Percentiles rank a stretch among this genome's conserved stretches.
Conservation (phyloP, 2,113 vertebrate genomes). For the Caretta caretta region DNA sequence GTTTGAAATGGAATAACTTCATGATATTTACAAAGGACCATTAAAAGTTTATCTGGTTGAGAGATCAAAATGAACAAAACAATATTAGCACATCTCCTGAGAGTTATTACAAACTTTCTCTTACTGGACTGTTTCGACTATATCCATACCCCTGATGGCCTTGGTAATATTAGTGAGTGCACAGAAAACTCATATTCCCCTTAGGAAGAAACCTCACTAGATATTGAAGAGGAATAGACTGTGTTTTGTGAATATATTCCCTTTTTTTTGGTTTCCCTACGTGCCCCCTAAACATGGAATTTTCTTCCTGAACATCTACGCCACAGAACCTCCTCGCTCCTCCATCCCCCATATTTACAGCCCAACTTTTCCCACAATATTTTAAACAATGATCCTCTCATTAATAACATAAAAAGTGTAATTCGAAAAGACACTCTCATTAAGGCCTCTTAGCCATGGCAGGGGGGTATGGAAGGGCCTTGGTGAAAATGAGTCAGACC, state of each 20-base stretch:
- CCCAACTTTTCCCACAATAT: not conserved
- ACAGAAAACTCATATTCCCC: not conserved
- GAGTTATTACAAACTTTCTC: accelerated
- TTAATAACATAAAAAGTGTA: not conserved
- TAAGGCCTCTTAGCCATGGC: not conserved
- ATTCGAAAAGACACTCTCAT: not conserved
- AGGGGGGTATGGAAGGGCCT: not conserved
- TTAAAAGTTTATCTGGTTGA: not conserved
- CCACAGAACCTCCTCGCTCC: not conserved
- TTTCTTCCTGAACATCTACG: not conserved
- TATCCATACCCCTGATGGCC: accelerated
- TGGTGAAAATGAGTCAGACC: not conserved
- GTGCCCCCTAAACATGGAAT: not conserved
- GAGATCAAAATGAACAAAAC: not conserved
- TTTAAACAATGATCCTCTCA: not conserved
- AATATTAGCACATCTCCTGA: not conserved
- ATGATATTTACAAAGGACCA: not conserved
- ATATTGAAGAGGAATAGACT: not conserved
- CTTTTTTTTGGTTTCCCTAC: not conserved
- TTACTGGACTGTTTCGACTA: not conserved
- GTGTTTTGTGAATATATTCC: not conserved
- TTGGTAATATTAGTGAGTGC: not conserved
- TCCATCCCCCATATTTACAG: not conserved
- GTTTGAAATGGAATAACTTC: not conserved
- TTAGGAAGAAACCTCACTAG: not conserved